phyloP scores from a whole-genome alignment of 53 echinoderm and acorn worm genomes.

The Hippasteria phrygiana region DNA sequence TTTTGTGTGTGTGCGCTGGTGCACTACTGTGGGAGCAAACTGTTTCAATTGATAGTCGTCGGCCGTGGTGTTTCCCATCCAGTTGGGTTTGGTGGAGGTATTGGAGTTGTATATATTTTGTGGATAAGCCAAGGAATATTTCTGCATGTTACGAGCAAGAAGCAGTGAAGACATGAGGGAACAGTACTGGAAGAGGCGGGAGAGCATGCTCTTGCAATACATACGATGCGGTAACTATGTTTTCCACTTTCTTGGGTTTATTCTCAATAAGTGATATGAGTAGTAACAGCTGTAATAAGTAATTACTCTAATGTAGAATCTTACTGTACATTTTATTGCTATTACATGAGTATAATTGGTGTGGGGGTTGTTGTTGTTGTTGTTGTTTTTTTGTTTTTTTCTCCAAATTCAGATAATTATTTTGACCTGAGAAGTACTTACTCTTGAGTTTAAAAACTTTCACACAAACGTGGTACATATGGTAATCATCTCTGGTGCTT shows the following conservation, averaged over 20 bases:
- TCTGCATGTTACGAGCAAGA: conserved; percentile 50
- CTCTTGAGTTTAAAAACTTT: too few species aligned
- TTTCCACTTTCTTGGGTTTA: not conserved
- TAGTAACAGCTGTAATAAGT: too few species aligned
- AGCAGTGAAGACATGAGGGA: conserved; percentile 59
- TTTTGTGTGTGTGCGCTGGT: not conserved
- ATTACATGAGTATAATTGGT: too few species aligned
- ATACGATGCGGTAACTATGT: conserved; percentile 56
- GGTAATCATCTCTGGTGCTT: too few species aligned
- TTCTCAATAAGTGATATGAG: too few species aligned
- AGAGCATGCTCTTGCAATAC: conserved; percentile 41
- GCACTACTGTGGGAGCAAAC: not conserved
- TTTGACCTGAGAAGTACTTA: too few species aligned
- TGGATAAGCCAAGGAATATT: not conserved
- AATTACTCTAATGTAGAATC: too few species aligned
- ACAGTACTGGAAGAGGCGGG: conserved; percentile 37
- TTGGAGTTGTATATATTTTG: not conserved
- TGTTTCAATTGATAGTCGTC: not conserved
- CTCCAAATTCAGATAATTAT: too few species aligned
- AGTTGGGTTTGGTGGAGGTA: not conserved
- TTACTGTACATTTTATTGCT: too few species aligned
- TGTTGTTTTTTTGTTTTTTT: too few species aligned
- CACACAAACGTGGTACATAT: too few species aligned
- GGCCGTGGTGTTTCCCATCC: not conserved
- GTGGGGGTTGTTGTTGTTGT: too few species aligned